Evolutionary conservation across 1,140 invertebrate genomes (phyloP).

Genomic region (Neotoxoptera formosana): DNA sequence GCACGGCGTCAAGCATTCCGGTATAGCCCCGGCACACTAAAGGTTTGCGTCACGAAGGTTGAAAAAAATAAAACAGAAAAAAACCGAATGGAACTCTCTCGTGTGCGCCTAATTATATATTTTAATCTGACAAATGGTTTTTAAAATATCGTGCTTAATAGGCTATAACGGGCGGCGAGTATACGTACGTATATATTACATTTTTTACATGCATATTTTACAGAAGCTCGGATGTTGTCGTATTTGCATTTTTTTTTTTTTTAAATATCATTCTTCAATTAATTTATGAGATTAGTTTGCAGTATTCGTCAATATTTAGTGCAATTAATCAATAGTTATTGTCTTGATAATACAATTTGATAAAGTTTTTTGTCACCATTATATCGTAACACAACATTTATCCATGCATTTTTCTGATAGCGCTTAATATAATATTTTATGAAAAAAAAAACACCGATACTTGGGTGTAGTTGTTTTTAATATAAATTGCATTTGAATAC

Average conservation of each 20-base stretch:
- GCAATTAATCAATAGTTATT: not conserved
- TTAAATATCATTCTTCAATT: not conserved
- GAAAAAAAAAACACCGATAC: too few relatives aligned
- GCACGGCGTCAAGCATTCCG: conserved; percentile 1
- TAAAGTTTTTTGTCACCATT: too few relatives aligned
- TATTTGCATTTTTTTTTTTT: not conserved
- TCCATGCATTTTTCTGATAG: too few relatives aligned
- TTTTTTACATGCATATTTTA: not conserved
- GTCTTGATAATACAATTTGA: too few relatives aligned
- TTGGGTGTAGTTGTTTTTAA: too few relatives aligned
- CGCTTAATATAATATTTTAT: too few relatives aligned
- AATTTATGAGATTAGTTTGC: not conserved
- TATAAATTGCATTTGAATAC: not conserved
- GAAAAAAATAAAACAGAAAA: not conserved
- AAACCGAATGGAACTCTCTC: not conserved
- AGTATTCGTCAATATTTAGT: not conserved
- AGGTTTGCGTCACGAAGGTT: not conserved
- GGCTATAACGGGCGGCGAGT: not conserved
- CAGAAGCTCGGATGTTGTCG: not conserved
- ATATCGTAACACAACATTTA: too few relatives aligned
- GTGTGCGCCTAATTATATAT: not conserved
- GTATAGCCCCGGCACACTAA: too few relatives aligned
- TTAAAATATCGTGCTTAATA: not conserved
- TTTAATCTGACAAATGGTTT: conserved; percentile 12
- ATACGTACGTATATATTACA: not conserved